Evolutionary conservation across 2,113 vertebrate species (phyloP), one percentile per base, ranked within the genome.

Genomic region (Chitala chitala): DNA sequence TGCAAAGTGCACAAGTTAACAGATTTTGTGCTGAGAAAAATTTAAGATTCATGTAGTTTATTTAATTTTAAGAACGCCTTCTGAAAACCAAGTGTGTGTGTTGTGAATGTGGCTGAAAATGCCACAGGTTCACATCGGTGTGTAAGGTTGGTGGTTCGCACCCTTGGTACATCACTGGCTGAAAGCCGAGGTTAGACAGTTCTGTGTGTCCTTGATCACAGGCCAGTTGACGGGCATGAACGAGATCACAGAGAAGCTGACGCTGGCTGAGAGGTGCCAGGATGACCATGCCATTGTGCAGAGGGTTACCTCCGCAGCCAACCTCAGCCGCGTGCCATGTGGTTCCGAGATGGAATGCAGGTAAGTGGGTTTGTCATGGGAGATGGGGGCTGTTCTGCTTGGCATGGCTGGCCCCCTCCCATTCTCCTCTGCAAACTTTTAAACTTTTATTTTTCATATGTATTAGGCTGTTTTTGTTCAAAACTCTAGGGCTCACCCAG

Each of bases 181-280:
- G 56, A 61, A 29, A 29, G 26, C 29, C 38, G 44, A 50, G n/a
- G 24, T 44, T 38, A 15, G 42, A 53, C 71, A n/a, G 58, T 55
- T 33, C n/a, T n/a, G 26, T n/a, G 22, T 75, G 54, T 54, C 20
- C 3, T 15, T 56, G 44, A 38, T 66, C 78, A 53, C 76, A 99
- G 97, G 95, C 81, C 95, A 98, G 87, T 90, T 99, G 79, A 98
- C 89, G 1, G 97, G 97, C 20, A 99, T 99, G 97, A 99, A 95
- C 0, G 97, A 99, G 86, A 95, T 98, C 88, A 90, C 92, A 0
- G 97, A 98, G 91, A 95, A 92, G 83, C 81, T 98, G 74, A 89
- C 26, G 0, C 86, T 98, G 81, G 89, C 90, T 0, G 90, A 84
- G 4, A 86, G 89, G 46, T 95, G 92, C 78, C 88, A 79, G 75